Conservation (phyloP, 2,888 invertebrate species). For the Saturnia pavonia region DNA sequence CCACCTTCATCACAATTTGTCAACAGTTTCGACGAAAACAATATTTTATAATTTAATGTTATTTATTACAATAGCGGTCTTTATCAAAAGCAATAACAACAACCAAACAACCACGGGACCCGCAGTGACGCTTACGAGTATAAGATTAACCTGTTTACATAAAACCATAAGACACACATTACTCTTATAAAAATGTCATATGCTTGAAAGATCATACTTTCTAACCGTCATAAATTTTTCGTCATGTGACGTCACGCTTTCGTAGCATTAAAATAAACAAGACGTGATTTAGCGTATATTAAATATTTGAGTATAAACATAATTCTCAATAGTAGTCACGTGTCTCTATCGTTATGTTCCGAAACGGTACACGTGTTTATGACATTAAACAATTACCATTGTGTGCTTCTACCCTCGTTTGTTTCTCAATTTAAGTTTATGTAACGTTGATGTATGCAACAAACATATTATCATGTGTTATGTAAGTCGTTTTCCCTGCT, state of each 20-base stretch:
- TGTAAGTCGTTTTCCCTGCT: constrained; percentile 4
- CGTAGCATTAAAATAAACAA: constrained; percentile 3
- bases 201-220: constrained; percentile 15
- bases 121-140: not conserved
- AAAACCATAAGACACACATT: not conserved
- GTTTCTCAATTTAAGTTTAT: constrained; percentile 36
- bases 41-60: not conserved
- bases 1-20: not conserved
- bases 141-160: constrained; percentile 16
- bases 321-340: constrained; percentile 4
- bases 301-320: constrained; percentile 16
- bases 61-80: not conserved
- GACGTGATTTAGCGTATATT: constrained; percentile 19
- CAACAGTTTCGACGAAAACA: not conserved
- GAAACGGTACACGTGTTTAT: constrained; percentile 25
- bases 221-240: constrained; percentile 1
- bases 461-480: constrained; percentile 16
- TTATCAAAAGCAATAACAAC: not conserved
- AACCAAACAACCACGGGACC: constrained; percentile 1
- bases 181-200: constrained; percentile 19
- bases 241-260: constrained; percentile 10
- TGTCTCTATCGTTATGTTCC: not conserved
- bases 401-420: constrained; percentile 37
- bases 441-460: constrained; percentile 17
- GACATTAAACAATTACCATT: constrained; percentile 47